Conservation (phyloP, 2,888 invertebrate species). For the Eretmocerus hayati region DNA sequence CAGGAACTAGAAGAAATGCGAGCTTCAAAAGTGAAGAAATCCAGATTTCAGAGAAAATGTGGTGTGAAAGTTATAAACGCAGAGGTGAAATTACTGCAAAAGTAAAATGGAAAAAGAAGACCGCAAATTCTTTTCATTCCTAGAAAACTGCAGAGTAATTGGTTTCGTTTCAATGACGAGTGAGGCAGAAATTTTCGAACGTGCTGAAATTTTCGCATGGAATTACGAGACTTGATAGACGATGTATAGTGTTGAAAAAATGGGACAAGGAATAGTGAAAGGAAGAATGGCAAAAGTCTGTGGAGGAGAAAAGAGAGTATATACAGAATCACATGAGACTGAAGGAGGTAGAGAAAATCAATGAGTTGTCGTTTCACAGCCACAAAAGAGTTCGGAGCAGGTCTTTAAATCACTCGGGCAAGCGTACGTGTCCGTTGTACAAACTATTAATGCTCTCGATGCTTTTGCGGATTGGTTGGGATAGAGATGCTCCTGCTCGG, state of each 20-base stretch:
- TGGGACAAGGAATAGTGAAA: neutral
- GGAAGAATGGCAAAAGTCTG: no score
- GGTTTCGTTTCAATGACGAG: conserved; percentile 22
- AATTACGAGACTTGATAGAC: neutral
- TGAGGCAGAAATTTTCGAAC: conserved; percentile 21
- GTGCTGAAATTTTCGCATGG: conserved; percentile 5
- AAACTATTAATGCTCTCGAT: conserved; percentile 13
- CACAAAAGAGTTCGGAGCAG: neutral
- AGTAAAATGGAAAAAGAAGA: no score
- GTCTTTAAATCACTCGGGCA: conserved; percentile 10
- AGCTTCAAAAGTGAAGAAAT: no score
- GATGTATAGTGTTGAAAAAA: neutral
- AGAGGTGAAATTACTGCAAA: no score
- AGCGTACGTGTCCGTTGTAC: conserved; percentile 14
- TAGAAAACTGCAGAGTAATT: conserved; percentile 22
- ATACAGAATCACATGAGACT: no score
- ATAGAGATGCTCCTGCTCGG: neutral
- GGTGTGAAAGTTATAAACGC: no score
- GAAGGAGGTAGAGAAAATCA: neutral
- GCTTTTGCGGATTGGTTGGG: conserved; percentile 1
- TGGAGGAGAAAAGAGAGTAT: no score
- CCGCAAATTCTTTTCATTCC: no score
- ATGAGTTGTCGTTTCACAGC: conserved; percentile 5
- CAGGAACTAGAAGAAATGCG: no score
- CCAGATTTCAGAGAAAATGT: no score